These are phyloP conservation scores for Isurus oxyrinchus DNA, from an alignment of 2,113 vertebrate species.

Conservation along the genomic window DNA sequence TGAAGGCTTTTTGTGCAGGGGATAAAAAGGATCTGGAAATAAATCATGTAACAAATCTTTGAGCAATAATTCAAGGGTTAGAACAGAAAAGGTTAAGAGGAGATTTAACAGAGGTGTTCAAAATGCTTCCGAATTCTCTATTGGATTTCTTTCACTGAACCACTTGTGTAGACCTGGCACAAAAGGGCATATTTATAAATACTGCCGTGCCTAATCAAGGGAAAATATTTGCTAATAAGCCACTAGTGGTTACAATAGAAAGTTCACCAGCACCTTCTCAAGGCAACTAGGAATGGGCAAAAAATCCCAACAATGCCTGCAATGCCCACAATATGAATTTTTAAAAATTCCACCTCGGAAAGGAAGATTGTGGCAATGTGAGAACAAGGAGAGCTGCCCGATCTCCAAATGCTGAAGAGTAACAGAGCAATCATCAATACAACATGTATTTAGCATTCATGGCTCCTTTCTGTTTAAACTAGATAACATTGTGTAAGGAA, in stretches of 20 bases:
- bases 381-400: too few relatives aligned
- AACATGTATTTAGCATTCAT: too few relatives aligned
- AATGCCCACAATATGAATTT: background rate
- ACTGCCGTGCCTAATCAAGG: too few relatives aligned
- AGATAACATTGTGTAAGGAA: too few relatives aligned
- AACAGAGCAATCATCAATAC: too few relatives aligned
- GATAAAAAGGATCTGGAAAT: conserved; percentile 34
- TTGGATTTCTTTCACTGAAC: background rate
- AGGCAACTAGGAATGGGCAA: background rate
- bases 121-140: too few relatives aligned
- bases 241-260: background rate
- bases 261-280: background rate
- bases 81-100: too few relatives aligned
- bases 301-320: background rate
- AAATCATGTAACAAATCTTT: background rate
- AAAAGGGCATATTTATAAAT: background rate
- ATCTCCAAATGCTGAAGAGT: background rate
- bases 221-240: background rate
- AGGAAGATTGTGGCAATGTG: background rate
- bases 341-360: background rate
- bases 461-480: too few relatives aligned
- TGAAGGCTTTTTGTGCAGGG: conserved; percentile 41
- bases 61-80: too few relatives aligned
- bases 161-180: background rate
- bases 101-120: too few relatives aligned